A percentile compares a stretch with the other conserved stretches of the same genome.
These are phyloP conservation scores for Pelusios castaneus DNA, from an alignment of 2,113 vertebrate species.

Conservation along the genomic window DNA sequence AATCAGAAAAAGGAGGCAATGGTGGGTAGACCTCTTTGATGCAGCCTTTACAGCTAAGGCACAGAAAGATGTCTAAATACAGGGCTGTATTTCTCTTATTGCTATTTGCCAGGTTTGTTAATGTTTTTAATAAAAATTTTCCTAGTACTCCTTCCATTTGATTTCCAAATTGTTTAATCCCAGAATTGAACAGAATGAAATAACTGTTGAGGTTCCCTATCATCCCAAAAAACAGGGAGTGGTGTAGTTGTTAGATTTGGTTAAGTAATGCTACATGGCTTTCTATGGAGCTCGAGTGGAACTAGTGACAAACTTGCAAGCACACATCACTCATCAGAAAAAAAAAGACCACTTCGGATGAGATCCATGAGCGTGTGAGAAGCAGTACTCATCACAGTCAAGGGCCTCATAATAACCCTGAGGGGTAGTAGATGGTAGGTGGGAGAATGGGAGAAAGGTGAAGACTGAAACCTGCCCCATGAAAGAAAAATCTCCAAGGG, in stretches of 20 bases:
- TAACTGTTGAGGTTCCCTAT: neutral
- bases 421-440: neutral
- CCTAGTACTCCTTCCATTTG: neutral
- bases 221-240: neutral
- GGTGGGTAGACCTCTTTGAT: neutral
- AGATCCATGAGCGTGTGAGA: neutral
- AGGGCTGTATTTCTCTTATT: neutral
- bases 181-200: neutral
- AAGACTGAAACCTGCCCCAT: neutral
- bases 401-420: neutral
- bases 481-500: neutral
- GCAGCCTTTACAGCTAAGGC: neutral
- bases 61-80: neutral
- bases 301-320: neutral
- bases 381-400: accelerated
- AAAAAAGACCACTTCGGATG: neutral
- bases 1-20: neutral
- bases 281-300: neutral
- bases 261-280: neutral
- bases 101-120: neutral
- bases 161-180: neutral
- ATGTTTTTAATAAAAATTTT: neutral
- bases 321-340: neutral
- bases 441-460: accelerated
- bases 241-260: neutral